Evolutionary conservation across 2,888 invertebrate species (phyloP).

Genomic region (Nemotelus nigrinus): DNA sequence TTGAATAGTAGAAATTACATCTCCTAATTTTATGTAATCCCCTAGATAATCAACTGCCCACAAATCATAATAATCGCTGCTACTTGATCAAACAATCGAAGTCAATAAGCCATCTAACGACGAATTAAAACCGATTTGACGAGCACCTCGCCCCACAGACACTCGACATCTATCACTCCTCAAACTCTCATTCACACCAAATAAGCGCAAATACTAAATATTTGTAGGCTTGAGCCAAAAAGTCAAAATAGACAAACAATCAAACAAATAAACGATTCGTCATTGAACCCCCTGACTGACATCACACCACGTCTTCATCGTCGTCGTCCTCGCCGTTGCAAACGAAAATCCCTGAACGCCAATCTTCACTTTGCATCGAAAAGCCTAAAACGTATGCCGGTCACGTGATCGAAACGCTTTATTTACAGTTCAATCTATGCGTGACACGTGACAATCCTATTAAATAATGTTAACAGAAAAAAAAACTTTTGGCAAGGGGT

Average conservation of each 20-base stretch:
- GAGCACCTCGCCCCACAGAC: background rate
- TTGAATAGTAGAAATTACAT: too few relatives aligned
- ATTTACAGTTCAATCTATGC: constrained; percentile 56
- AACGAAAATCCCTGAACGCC: constrained; percentile 38
- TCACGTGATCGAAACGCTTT: constrained; percentile 55
- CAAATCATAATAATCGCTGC: too few relatives aligned
- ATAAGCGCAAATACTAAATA: constrained; percentile 3
- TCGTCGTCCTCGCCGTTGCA: background rate
- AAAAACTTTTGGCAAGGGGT: background rate
- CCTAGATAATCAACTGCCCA: too few relatives aligned
- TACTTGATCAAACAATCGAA: background rate
- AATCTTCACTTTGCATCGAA: constrained; percentile 37
- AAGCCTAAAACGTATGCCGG: constrained; percentile 53
- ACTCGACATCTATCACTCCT: background rate
- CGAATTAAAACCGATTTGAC: background rate
- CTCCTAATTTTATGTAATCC: too few relatives aligned
- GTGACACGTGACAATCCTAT: constrained; percentile 54
- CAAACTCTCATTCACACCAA: background rate
- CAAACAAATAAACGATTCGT: constrained; percentile 13
- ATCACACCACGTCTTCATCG: too few relatives aligned
- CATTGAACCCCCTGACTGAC: background rate
- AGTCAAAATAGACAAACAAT: constrained; percentile 21
- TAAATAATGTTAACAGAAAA: constrained; percentile 39
- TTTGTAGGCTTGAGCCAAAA: constrained; percentile 24
- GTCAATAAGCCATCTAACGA: background rate